Base-by-base conservation (phyloP, 2,113 vertebrate species). In the Nematolebias whitei region DNA sequence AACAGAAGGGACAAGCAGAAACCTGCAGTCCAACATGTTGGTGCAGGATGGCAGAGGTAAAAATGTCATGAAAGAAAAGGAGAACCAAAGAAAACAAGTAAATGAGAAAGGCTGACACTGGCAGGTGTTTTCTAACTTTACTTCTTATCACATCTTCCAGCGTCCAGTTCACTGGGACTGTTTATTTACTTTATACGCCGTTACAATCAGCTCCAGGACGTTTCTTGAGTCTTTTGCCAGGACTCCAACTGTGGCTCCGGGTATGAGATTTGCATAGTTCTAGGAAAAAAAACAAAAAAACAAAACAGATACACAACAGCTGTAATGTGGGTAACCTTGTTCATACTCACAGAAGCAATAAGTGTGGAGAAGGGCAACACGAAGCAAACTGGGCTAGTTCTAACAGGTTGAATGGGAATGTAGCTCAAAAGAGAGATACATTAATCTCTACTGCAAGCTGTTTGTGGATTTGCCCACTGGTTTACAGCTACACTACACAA, bases 221-320 rank as follows among this genome's bases (percentile, higher is more conserved):
- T 99, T 99, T 68, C 93, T 87, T 3, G 98, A 99, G 86, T 99
- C 95, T 2, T 78, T 49, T 29, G 93, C 94, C 70, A 99, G 79
- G 20, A 87, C 86, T 50, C 96, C 97, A 41, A 99, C 97, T 0
- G 95, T 98, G 64, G 98, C 97, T 35, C 98, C 98, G 84, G 98
- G 97, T 89, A 99, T 99, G 70, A 99, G 88, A 62, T 94, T 90
- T 58, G 97, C 96, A 78, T 98, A 99, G 74, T 95, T 97, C 98
- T 99, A 71, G 38, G n/a, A 63, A 85, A 80, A 71, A 73, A 56
- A 63, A 50, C 71, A 85, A 80, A 71, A 73, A 56, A 63, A 50
- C 71, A 73, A 73, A 53, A 15, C 22, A 76, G 19, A 77, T 35
- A n/a, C n/a, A n/a, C n/a, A 35, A 51, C 71, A 43, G 47, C 59